phyloP scores from a whole-genome alignment of 2,888 invertebrate species.

The Chelonus formosanus region DNA sequence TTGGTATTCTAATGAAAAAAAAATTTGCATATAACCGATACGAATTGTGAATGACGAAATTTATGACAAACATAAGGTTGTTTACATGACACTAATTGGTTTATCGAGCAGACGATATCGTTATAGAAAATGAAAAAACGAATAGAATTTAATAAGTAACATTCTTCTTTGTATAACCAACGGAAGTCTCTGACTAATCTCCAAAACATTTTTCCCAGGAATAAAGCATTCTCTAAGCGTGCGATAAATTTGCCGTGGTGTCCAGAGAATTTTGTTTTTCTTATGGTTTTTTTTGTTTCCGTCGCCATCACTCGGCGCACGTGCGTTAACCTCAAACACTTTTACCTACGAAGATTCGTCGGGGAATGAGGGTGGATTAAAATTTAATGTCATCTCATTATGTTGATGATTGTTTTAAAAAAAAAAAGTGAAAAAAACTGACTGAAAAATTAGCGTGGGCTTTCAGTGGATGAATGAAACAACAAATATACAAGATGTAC shows the following conservation, averaged over 20 bases:
- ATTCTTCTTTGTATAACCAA: constrained; percentile 1
- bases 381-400: constrained; percentile 45
- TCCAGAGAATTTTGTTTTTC: constrained; percentile 21
- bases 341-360: constrained; percentile 39
- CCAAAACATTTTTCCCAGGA: constrained; percentile 22
- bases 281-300: constrained; percentile 10
- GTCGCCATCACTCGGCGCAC: constrained; percentile 17
- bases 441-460: constrained; percentile 35
- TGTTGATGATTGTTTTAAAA: constrained; percentile 35
- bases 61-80: too few relatives aligned
- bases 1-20: too few relatives aligned
- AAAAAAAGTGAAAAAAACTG: constrained; percentile 23
- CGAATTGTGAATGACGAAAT: too few relatives aligned
- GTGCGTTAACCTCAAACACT: constrained; percentile 28
- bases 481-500: neutral
- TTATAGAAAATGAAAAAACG: neutral
- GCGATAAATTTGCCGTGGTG: constrained; percentile 29
- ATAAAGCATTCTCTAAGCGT: constrained; percentile 14
- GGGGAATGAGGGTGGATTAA: constrained; percentile 34
- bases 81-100: too few relatives aligned
- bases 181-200: constrained; percentile 27
- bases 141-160: neutral
- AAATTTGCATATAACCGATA: too few relatives aligned
- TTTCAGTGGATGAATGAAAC: neutral
- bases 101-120: too few relatives aligned